Base-by-base conservation (phyloP, 1,140 invertebrate species). In the Drosophila subobscura region DNA sequence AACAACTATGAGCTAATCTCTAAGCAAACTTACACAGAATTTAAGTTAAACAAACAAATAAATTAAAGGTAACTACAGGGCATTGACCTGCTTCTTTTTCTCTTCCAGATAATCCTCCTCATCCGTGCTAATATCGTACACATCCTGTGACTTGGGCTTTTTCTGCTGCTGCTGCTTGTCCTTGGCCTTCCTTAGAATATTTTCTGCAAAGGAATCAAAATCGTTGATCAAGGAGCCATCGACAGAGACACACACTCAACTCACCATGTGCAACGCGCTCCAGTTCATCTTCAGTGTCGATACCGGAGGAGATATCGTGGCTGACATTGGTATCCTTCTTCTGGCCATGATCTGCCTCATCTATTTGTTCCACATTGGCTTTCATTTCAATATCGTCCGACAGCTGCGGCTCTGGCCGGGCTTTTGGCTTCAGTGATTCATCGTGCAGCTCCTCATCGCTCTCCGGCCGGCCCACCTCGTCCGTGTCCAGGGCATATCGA, bases 261-360 rank as follows among this genome's bases (percentile, higher is more conserved):
- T 60, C 60, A 92, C 86, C 72, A 64, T 78, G 44, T 60, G 74
- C 47, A 12, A 92, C 92, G 56, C 90, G 91, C 64, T 93, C 92
- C 37, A 94, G 92, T 78, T 93, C 93, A 53, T 94, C 93, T 66
- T 94, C 93, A 0, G 93, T 94, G 71, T 94, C 93, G 3, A 65
- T 68, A 5, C 73, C 90, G 1, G 90, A 86, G 14, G 72, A 76
- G 23, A 52, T 23, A 29, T 61, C 46, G 8, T 41, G n/a, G 1
- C 10, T 20, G 4, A 23, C 7, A 20, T 41, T 27, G 23, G 7
- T 0, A 0, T 45, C 40, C 2, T 44, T 42, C 3, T 25, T n/a
- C 27, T 20, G 14, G 10, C 5, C 41, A 6, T 5, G 20, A 45
- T 59, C 52, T 23, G 10, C 14, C 14, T 22, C 23, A 7, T 50